These are phyloP conservation scores for Micrastur ruficollis DNA, from an alignment of 2,797 vertebrate species.

Conservation along the genomic window DNA sequence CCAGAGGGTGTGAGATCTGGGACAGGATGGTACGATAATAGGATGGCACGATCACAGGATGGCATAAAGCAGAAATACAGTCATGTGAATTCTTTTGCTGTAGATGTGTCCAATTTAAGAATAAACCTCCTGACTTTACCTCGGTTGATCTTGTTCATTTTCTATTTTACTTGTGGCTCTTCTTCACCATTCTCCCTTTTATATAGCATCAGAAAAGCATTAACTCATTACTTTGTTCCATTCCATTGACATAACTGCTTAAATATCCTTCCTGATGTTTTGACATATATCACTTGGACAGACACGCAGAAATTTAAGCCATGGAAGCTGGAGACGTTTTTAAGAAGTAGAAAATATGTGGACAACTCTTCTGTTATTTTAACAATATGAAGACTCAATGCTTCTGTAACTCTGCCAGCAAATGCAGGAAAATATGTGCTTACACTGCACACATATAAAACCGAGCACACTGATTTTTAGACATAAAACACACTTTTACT, in stretches of 20 bases:
- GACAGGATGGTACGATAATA: not conserved
- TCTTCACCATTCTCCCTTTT: constrained; percentile 56
- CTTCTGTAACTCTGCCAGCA: not conserved
- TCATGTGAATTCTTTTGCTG: not conserved
- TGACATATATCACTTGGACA: constrained; percentile 11
- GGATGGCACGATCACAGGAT: not conserved
- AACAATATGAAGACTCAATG: constrained; percentile 39
- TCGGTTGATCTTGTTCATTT: constrained; percentile 18
- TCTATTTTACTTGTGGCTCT: constrained; percentile 18
- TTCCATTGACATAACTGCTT: constrained; percentile 23
- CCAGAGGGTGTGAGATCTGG: not conserved
- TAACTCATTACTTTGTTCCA: constrained; percentile 31
- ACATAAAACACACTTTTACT: not conserved
- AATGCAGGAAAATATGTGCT: constrained; percentile 11
- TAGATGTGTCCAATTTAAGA: not conserved
- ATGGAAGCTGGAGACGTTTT: not conserved
- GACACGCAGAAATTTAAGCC: constrained; percentile 15
- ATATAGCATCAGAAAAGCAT: constrained; percentile 21
- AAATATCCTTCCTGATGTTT: constrained; percentile 23
- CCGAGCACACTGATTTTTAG: not conserved
- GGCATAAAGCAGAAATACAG: not conserved
- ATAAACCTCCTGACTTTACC: not conserved
- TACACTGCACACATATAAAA: not conserved
- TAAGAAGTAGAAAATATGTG: constrained; percentile 24
- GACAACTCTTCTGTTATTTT: constrained; percentile 13